These are phyloP conservation scores for Idaea straminata DNA, from an alignment of 2,888 invertebrate genomes.

Conservation along the genomic window DNA sequence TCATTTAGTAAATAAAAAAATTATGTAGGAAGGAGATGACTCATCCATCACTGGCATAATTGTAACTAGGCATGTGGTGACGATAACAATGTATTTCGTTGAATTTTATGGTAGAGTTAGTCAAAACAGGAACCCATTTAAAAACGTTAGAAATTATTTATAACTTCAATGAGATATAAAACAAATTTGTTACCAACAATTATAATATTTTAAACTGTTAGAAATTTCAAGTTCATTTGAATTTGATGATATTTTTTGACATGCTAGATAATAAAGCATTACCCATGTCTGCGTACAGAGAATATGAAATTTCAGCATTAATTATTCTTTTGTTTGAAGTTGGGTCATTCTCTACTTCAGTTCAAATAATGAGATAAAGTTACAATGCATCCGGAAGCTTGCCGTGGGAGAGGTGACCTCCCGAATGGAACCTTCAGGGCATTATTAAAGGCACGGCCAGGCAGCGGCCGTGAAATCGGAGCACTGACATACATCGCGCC, in stretches of 20 bases:
- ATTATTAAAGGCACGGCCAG: conserved; percentile 72
- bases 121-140: neutral
- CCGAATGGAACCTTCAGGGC: conserved; percentile 71
- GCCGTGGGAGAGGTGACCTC: conserved; percentile 64
- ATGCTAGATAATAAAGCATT: neutral
- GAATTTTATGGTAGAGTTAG: conserved; percentile 8
- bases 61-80: conserved; percentile 5
- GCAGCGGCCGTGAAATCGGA: conserved; percentile 73
- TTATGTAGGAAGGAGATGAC: neutral
- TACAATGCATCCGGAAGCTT: conserved; percentile 60
- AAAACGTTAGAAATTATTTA: neutral
- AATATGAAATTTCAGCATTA: too few species aligned
- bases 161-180: too few species aligned
- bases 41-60: neutral
- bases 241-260: neutral
- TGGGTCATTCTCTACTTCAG: conserved; percentile 10
- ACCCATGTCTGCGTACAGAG: too few species aligned
- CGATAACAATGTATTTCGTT: conserved; percentile 13
- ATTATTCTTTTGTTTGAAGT: conserved; percentile 1
- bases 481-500: conserved; percentile 71
- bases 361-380: conserved; percentile 28
- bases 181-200: too few species aligned
- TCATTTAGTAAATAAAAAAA: neutral
- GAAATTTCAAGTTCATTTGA: too few species aligned
- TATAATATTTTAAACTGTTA: too few species aligned